phyloP scores from a whole-genome alignment of 2,888 invertebrate species.

The Sycophila texana region DNA sequence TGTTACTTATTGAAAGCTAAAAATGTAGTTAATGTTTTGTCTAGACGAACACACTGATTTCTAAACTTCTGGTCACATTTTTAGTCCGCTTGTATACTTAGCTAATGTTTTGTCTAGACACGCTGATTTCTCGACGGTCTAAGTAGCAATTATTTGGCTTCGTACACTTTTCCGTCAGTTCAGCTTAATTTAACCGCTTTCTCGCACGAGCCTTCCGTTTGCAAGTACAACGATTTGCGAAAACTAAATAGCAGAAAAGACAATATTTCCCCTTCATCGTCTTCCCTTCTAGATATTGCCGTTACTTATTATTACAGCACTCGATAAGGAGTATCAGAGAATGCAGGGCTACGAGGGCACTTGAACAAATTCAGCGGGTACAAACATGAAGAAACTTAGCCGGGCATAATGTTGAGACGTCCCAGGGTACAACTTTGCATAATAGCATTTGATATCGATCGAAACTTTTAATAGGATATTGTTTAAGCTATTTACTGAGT shows the following conservation, averaged over 20 bases:
- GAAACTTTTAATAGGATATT: constrained; percentile 80
- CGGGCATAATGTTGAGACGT: constrained; percentile 76
- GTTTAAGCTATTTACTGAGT: constrained; percentile 71
- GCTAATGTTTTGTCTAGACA: too few species aligned
- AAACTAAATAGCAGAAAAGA: not conserved
- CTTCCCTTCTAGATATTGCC: constrained; percentile 4
- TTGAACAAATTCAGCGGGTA: constrained; percentile 84
- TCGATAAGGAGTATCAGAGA: constrained; percentile 78
- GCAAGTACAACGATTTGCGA: constrained; percentile 42
- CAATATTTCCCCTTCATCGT: too few species aligned
- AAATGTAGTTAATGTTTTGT: too few species aligned
- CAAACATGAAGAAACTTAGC: constrained; percentile 82
- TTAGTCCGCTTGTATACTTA: too few species aligned
- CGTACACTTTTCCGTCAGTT: too few species aligned
- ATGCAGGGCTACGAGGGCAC: constrained; percentile 92
- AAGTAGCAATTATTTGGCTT: too few species aligned
- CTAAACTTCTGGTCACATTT: too few species aligned
- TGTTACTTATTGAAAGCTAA: too few species aligned
- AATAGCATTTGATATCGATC: not conserved
- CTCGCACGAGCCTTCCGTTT: too few species aligned
- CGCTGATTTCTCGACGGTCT: too few species aligned
- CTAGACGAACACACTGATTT: too few species aligned
- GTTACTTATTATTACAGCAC: constrained; percentile 62
- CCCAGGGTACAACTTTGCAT: constrained; percentile 73
- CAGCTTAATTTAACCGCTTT: too few species aligned